A percentile compares a stretch with the other conserved stretches of the same genome.
These are phyloP conservation scores for Oreochromis grahami DNA, from an alignment of 2,797 vertebrate species.

Conservation along the genomic window DNA sequence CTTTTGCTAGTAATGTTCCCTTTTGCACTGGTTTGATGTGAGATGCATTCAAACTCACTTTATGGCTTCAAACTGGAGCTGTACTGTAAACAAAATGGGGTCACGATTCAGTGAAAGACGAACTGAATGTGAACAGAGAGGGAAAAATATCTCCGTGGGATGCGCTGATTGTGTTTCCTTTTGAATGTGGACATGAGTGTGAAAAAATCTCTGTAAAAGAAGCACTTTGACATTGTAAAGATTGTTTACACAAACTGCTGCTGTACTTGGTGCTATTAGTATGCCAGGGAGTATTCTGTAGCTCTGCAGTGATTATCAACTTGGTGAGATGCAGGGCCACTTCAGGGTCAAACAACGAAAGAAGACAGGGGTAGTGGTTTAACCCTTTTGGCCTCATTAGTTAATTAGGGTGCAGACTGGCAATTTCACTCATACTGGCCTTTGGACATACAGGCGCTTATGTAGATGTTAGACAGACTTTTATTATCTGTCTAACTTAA, in stretches of 20 bases:
- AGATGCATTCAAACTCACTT: background rate
- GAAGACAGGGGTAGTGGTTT: conserved; percentile 14
- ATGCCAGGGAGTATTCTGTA: conserved; percentile 16
- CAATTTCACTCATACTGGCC: conserved; percentile 18
- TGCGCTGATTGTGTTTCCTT: background rate
- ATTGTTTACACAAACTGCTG: conserved; percentile 8
- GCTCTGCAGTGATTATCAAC: conserved; percentile 51
- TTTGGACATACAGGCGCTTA: background rate
- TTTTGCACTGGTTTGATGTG: background rate
- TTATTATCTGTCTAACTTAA: background rate
- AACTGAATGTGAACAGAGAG: background rate
- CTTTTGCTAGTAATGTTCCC: background rate
- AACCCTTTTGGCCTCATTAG: conserved; percentile 61
- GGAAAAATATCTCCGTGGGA: background rate
- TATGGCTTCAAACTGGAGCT: background rate
- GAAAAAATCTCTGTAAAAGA: background rate
- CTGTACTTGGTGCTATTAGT: conserved; percentile 23
- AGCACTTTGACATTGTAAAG: background rate
- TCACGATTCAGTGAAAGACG: background rate
- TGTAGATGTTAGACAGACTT: background rate
- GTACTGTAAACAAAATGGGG: background rate
- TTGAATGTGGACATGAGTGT: background rate
- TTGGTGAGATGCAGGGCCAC: conserved; percentile 41
- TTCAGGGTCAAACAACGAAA: conserved; percentile 49
- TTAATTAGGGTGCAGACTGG: conserved; percentile 56